Percentiles rank a stretch among this genome's conserved stretches.
Evolutionary conservation across 2,888 invertebrate genomes (phyloP).

Genomic region (Himalopsyche anomala): DNA sequence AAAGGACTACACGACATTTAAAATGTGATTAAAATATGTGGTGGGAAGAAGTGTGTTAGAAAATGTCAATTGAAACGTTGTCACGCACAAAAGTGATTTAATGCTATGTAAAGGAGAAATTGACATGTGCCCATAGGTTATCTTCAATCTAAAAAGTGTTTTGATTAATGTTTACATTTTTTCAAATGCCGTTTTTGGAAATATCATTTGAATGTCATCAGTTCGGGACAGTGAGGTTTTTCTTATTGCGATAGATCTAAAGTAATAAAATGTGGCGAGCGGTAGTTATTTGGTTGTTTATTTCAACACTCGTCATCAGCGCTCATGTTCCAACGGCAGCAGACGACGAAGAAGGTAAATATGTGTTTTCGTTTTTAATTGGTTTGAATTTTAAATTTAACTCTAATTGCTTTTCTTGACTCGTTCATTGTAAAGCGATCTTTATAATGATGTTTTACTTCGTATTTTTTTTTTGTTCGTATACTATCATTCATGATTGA

Average conservation of each 20-base stretch:
- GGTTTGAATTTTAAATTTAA: too few relatives aligned
- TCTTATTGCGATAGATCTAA: background rate
- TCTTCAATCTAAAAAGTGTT: conserved; percentile 4
- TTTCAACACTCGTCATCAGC: conserved; percentile 28
- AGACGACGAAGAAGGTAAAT: conserved; percentile 63
- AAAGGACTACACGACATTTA: background rate
- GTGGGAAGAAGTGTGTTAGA: background rate
- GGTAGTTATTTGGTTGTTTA: conserved; percentile 45
- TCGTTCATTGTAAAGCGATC: too few relatives aligned
- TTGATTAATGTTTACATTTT: conserved; percentile 24
- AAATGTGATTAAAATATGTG: conserved; percentile 34
- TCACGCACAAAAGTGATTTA: conserved; percentile 34
- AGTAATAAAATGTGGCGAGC: conserved; percentile 46
- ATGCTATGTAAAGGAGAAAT: conserved; percentile 13
- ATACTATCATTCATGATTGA: too few relatives aligned
- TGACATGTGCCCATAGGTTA: background rate
- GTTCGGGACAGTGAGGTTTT: background rate
- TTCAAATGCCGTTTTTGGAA: conserved; percentile 27
- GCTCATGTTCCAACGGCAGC: conserved; percentile 49
- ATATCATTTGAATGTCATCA: conserved; percentile 16
- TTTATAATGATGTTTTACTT: too few relatives aligned
- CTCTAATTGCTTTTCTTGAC: too few relatives aligned
- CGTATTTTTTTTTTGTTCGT: too few relatives aligned
- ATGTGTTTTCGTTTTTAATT: conserved; percentile 3
- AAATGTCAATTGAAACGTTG: background rate